phyloP scores from a whole-genome alignment of 2,797 vertebrate genomes.

The Rhadinocentrus ornatus region DNA sequence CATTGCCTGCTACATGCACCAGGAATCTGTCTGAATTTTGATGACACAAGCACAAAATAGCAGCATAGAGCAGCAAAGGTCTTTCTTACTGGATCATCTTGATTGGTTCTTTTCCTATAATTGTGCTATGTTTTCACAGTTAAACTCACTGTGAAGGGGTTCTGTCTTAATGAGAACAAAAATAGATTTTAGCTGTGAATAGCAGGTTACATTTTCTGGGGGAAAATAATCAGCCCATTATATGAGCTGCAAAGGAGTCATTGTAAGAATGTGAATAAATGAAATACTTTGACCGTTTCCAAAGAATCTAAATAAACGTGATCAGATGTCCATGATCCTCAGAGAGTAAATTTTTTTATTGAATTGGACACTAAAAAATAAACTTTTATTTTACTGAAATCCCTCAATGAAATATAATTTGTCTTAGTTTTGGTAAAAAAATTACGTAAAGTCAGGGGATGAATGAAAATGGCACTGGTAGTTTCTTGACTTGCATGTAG shows the following conservation, averaged over 20 bases:
- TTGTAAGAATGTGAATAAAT: neutral
- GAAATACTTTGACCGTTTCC: neutral
- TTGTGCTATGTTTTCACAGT: constrained; percentile 43
- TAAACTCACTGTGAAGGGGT: constrained; percentile 22
- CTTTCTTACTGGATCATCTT: constrained; percentile 45
- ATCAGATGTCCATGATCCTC: neutral
- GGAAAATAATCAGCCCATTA: neutral
- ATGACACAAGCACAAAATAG: constrained; percentile 66
- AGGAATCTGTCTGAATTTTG: constrained; percentile 66
- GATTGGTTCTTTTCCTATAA: constrained; percentile 58
- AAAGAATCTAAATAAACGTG: neutral
- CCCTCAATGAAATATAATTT: neutral
- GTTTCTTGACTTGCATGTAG: neutral
- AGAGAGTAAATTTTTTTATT: neutral
- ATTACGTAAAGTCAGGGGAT: neutral
- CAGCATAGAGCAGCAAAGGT: constrained; percentile 26
- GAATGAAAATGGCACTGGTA: neutral
- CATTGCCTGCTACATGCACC: constrained; percentile 43
- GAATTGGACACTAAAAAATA: neutral
- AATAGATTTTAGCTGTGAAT: neutral
- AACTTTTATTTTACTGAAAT: neutral
- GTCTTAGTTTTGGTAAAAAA: neutral
- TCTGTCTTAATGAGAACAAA: constrained; percentile 30
- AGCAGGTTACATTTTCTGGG: neutral
- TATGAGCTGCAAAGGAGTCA: neutral